phyloP scores from a whole-genome alignment of 2,888 invertebrate genomes.

The Macropis europaea region DNA sequence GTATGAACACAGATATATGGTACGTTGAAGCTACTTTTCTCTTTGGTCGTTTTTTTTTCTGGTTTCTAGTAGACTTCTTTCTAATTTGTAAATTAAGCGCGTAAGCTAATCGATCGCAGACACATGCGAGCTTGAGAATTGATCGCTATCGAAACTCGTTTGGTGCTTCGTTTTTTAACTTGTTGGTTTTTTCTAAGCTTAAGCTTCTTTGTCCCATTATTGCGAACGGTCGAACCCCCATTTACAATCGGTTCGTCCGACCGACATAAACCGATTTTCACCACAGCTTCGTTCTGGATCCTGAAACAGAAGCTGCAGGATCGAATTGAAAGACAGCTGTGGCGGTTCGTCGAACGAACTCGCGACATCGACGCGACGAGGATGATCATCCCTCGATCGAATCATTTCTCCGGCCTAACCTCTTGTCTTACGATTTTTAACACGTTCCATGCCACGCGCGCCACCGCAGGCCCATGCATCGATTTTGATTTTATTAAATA shows the following conservation, averaged over 20 bases:
- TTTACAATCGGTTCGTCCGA: constrained; percentile 27
- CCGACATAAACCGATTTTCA: no score
- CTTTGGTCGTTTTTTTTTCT: constrained; percentile 18
- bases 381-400: neutral
- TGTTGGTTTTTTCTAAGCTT: constrained; percentile 60
- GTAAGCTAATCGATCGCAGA: constrained; percentile 27
- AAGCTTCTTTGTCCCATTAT: constrained; percentile 53
- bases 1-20: constrained; percentile 56
- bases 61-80: constrained; percentile 15
- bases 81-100: constrained; percentile 30
- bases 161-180: constrained; percentile 67
- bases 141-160: constrained; percentile 43
- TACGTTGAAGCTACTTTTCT: constrained; percentile 59
- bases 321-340: neutral
- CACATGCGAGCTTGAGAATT: constrained; percentile 22
- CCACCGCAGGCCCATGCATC: no score
- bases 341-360: neutral
- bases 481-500: no score
- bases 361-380: neutral
- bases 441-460: no score
- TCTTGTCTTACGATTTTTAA: no score
- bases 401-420: no score
- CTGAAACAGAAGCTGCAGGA: no score
- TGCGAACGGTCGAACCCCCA: neutral
- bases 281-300: no score